These are phyloP conservation scores for Probosciger aterrimus DNA, from an alignment of 2,113 vertebrate species.

Conservation along the genomic window DNA sequence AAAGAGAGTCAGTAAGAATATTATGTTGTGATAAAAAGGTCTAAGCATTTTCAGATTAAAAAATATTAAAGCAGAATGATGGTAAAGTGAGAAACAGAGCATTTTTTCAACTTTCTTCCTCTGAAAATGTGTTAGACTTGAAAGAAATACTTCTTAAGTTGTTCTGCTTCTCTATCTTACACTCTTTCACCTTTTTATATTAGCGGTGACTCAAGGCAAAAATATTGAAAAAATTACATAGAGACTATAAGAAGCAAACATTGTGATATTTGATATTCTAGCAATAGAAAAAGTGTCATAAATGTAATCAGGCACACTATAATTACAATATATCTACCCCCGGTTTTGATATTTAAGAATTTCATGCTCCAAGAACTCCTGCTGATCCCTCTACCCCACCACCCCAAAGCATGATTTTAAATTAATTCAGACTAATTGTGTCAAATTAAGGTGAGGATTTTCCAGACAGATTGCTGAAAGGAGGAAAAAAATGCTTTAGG, in stretches of 20 bases:
- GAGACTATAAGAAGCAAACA: neutral
- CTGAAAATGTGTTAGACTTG: neutral
- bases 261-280: neutral
- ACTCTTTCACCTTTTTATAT: neutral
- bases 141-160: neutral
- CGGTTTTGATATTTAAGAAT: neutral
- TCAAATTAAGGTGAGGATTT: neutral
- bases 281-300: neutral
- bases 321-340: neutral
- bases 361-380: neutral
- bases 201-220: neutral
- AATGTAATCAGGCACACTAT: neutral
- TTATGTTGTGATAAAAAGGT: neutral
- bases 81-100: neutral
- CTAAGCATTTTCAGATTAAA: neutral
- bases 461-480: neutral
- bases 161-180: neutral
- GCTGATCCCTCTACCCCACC: neutral
- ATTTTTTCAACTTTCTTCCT: neutral
- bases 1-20: neutral
- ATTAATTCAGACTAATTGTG: neutral
- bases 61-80: neutral
- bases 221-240: neutral
- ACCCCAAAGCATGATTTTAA: neutral
- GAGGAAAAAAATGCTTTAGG: neutral